Evolutionary conservation across 2,113 vertebrate genomes (phyloP), one percentile per base, ranked within the genome.

Genomic region (Myrmecobius fasciatus): DNA sequence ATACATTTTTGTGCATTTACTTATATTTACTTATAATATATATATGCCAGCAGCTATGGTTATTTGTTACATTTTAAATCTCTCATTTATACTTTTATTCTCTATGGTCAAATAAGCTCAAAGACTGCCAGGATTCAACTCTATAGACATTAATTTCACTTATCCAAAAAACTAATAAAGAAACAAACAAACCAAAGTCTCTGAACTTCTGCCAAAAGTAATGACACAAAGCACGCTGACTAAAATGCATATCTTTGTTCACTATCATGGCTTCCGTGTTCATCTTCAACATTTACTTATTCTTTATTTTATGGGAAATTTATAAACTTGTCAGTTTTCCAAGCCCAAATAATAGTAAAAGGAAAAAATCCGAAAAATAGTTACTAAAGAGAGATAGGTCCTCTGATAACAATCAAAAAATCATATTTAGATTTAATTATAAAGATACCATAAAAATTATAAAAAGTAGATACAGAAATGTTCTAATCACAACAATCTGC

Each of bases 401-500:
- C 11, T 75, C 60, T 20, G 36, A 36, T 75, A 75, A 36, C 36
- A 75, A 75, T 51, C 67, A 75, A 75, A 75, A 67, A n/a, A 75
- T n/a, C 67, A n/a, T n/a, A 75, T 75, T 75, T 75, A n/a, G 36
- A 75, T n/a, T 36, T 17, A 92, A 52, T 75, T 31, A 17, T n/a
- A 47, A 51, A 89, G 11, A 48, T 14, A 93, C 53, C 60, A 91
- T 53, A 88, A 94, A 91, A 93, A 83, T 6, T 8, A 0, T 89
- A 67, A 12, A 93, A 91, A 94, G 52, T 90, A 25, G 0, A 17
- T 12, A 75, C 36, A 31, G 36, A 93, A 54, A 54, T 67, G 93
- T 90, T 93, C 95, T 52, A 89, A 60, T 75, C 93, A 96, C 20
- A 91, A 56, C 83, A 93, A 92, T 75, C 51, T 94, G 17, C 47